Evolutionary conservation across 2,888 invertebrate species (phyloP), one percentile per base, ranked within the genome.

Genomic region (Campoplex capitator): DNA sequence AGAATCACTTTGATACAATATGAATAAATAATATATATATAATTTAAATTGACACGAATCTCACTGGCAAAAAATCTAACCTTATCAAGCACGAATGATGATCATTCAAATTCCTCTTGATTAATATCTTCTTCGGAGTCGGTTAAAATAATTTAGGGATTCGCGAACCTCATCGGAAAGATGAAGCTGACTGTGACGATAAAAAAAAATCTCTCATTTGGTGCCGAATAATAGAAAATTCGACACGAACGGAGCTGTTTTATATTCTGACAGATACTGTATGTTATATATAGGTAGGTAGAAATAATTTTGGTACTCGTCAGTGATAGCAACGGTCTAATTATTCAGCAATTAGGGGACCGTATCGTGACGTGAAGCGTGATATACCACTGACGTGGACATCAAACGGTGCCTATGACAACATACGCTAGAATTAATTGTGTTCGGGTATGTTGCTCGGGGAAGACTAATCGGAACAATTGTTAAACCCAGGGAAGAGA

Each of bases 401-500:
- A 87, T 87, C 86, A 87, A 87, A 87, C 84, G 86, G 75, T 82
- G 74, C 74, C 84, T 76, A 78, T 65, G 84, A 84, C 68, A 73
- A 74, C 70, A 68, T 38, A 74, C 51, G 62, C 58, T 74, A 65
- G 32, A 75, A 74, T 84, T 81, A 84, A 84, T 84, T 78, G 74
- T 81, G 56, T 77, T 86, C 54, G 35, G 67, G 58, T 67, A 28
- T 67, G 38, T 71, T 45, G 45, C 65, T 56, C 45, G 58, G n/a
- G 68, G 51, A 18, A 32, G 13, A 75, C 71, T 84, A 76, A 81
- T 84, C 56, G 45, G 65, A 86, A 71, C 42, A 77, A 38, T 83
- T 71, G 83, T 77, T 83, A 65, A 76, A 23, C 32, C 48, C 62
- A 58, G 76, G 9, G 16, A 70, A 35, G 7, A 68, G 45, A 62